A percentile compares a stretch with the other conserved stretches of the same genome.
phyloP scores from a whole-genome alignment of 1,140 invertebrate genomes.

The Coenobita brevimanus region DNA sequence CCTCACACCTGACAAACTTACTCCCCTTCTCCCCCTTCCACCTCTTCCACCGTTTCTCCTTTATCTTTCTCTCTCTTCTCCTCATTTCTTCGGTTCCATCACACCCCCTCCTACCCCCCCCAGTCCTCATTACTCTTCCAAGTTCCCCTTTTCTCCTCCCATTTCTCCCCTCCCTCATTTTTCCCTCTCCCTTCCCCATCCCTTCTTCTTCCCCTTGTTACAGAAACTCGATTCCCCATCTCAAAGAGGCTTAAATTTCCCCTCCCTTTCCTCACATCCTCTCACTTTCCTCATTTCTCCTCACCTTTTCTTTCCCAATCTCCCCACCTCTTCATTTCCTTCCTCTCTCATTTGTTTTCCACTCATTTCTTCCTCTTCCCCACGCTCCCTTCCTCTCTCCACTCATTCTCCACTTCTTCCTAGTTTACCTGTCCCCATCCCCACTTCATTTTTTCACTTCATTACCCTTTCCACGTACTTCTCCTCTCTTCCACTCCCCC shows the following conservation, averaged over 20 bases:
- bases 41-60: no score
- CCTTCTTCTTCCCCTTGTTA: constrained; percentile 1
- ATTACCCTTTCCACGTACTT: not conserved
- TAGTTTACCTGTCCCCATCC: not conserved
- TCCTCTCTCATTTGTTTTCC: no score
- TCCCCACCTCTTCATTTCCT: no score
- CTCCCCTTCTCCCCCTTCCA: not conserved
- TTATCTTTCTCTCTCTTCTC: no score
- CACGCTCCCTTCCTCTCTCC: not conserved
- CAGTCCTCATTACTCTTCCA: not conserved
- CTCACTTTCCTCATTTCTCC: not conserved
- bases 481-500: no score
- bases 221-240: not conserved
- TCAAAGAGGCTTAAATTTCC: not conserved
- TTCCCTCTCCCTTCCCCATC: not conserved
- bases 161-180: not conserved
- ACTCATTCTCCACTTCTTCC: no score
- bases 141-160: not conserved
- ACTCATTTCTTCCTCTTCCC: not conserved
- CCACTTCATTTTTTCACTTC: not conserved
- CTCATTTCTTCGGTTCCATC: no score
- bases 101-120: no score
- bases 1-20: not conserved
- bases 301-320: not conserved
- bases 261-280: not conserved